A percentile compares a stretch with the other conserved stretches of the same genome.
phyloP scores from a whole-genome alignment of 2,113 vertebrate species.

The Plecturocebus donacophilus region DNA sequence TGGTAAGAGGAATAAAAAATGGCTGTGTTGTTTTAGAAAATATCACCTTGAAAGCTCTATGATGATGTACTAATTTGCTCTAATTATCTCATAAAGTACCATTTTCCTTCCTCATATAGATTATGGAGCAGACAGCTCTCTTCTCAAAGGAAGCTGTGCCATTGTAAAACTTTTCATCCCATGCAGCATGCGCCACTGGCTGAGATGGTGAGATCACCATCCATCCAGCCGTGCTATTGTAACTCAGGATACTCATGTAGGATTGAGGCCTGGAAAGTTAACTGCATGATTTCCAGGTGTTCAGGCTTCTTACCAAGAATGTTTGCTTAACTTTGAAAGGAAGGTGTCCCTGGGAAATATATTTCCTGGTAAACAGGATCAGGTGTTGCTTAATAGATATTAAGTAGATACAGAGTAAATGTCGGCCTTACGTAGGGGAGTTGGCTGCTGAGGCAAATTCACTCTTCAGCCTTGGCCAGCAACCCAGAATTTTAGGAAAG shows the following conservation, averaged over 20 bases:
- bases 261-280: not conserved
- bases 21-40: not conserved
- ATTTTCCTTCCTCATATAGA: not conserved
- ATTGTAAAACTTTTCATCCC: not conserved
- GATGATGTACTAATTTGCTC: not conserved
- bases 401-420: not conserved
- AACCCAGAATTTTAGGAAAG: not conserved
- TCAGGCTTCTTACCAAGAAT: not conserved
- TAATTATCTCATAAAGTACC: not conserved
- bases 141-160: not conserved
- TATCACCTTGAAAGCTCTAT: not conserved
- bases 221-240: not conserved
- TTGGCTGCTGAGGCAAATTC: not conserved
- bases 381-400: slow-evolving; percentile 20
- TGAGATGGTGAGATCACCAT: not conserved
- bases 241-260: not conserved
- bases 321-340: slow-evolving; percentile 22
- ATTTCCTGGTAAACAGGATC: not conserved
- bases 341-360: not conserved
- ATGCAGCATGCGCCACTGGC: not conserved
- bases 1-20: not conserved
- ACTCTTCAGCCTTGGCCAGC: not conserved
- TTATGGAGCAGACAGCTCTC: not conserved
- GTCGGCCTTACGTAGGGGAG: not conserved
- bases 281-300: not conserved